Conservation (phyloP, 2,797 vertebrate species). For the Octomys mimax region DNA sequence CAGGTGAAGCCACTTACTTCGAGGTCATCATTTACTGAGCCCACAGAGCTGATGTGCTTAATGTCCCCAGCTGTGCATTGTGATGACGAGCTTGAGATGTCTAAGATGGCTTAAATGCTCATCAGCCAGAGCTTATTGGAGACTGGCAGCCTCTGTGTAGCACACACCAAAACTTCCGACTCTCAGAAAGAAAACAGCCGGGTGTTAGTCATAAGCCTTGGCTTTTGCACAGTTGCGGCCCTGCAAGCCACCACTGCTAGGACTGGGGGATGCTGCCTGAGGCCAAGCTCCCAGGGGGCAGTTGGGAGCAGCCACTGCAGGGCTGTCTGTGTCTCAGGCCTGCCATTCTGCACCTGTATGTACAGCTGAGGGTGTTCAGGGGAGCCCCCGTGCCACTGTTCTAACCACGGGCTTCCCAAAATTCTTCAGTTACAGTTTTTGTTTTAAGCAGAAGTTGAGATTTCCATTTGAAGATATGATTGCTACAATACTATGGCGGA, state of each 20-base stretch:
- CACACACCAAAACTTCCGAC: not conserved
- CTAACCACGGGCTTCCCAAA: not conserved
- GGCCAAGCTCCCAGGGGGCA: not conserved
- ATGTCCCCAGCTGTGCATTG: not conserved
- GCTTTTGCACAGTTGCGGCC: not conserved
- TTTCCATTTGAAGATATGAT: conserved; percentile 16
- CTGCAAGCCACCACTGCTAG: not conserved
- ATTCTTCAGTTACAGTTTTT: not conserved
- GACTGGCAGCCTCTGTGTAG: not conserved
- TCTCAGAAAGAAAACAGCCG: not conserved
- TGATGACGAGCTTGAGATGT: not conserved
- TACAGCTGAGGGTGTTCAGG: not conserved
- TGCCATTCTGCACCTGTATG: not conserved
- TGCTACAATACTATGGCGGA: not conserved
- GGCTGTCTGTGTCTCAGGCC: not conserved
- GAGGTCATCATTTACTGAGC: not conserved
- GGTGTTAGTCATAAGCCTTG: not conserved
- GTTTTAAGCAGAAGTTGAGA: not conserved
- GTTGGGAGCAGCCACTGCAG: not conserved
- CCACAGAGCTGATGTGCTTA: not conserved
- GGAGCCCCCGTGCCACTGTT: not conserved
- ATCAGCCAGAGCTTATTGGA: not conserved
- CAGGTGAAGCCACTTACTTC: not conserved
- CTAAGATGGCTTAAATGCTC: not conserved
- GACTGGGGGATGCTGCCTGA: not conserved